These are phyloP conservation scores for Gallinago paraguaiae DNA, from an alignment of 2,113 vertebrate genomes.

Conservation along the genomic window DNA sequence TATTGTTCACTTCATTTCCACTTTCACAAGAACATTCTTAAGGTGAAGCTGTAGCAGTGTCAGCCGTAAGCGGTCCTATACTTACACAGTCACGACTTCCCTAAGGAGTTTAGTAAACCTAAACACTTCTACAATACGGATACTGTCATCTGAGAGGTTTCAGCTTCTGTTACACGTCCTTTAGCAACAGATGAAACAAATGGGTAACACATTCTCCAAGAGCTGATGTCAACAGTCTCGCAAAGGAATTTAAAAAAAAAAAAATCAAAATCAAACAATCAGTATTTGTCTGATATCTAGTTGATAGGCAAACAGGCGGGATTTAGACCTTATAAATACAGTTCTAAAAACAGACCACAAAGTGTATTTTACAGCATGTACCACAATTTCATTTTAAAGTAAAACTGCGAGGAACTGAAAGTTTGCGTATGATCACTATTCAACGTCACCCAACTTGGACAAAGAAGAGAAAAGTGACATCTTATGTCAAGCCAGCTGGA, in stretches of 20 bases:
- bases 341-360: constrained; percentile 49
- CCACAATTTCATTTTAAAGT: constrained; percentile 14
- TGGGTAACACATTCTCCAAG: neutral
- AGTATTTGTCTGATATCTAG: constrained; percentile 14
- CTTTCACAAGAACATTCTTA: constrained; percentile 58
- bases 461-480: constrained; percentile 13
- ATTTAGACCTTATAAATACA: constrained; percentile 53
- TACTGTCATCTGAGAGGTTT: neutral
- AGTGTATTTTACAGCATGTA: constrained; percentile 52
- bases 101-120: neutral
- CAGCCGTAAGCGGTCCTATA: neutral
- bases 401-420: constrained; percentile 39
- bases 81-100: constrained; percentile 14
- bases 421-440: constrained; percentile 2
- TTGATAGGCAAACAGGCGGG: constrained; percentile 16
- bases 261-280: neutral
- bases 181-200: neutral
- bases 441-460: neutral
- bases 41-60: constrained; percentile 38
- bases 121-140: neutral
- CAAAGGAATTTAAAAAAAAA: neutral
- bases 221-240: constrained; percentile 21
- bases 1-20: constrained; percentile 49
- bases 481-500: constrained; percentile 22
- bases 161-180: constrained; percentile 18